Evolutionary conservation across 1,140 invertebrate species (phyloP), one percentile per base, ranked within the genome.

Genomic region (Brachionus paranguensis): DNA sequence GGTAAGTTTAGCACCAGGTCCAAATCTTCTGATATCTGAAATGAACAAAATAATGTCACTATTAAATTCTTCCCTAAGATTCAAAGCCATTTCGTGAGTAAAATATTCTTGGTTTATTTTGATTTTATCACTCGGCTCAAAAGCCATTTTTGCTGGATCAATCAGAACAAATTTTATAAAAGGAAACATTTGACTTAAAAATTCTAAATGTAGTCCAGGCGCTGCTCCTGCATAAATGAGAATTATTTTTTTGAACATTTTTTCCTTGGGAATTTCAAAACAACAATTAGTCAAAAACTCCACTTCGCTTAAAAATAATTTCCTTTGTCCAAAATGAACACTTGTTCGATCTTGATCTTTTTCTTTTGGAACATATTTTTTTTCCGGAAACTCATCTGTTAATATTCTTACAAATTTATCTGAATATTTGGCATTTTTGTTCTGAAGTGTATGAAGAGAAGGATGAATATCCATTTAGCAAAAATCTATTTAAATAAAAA

Each of bases 251-350:
- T 72, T 72, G 20, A 41, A 43, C n/a, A 43, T 4, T 43, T 72
- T 43, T 8, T 29, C 6, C 14, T 27, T 53, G 0, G 24, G 24
- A 53, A 33, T 17, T 53, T 78, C 45, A n/a, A 12, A 4, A 78
- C 45, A 50, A 53, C 14, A 41, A 33, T 27, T 78, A 2, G 74
- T 55, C 27, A 78, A 27, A 53, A 78, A 78, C n/a, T 78, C 74
- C 20, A 78, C 47, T 78, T 78, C 74, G n/a, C 45, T 53, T 78
- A 78, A 53, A 78, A 78, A 53, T 14, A 78, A 53, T 33, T 78
- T 78, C 55, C 74, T 53, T 53, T 78, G 74, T 17, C 74, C 74
- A 50, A 24, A 78, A 53, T 78, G 74, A 33, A 53, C 45, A n/a
- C 24, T 78, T 33, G 74, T 53, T 72, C 68, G 12, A 43, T 72